These are phyloP conservation scores for Podargus strigoides DNA, from an alignment of 2,797 vertebrate genomes.

Conservation along the genomic window DNA sequence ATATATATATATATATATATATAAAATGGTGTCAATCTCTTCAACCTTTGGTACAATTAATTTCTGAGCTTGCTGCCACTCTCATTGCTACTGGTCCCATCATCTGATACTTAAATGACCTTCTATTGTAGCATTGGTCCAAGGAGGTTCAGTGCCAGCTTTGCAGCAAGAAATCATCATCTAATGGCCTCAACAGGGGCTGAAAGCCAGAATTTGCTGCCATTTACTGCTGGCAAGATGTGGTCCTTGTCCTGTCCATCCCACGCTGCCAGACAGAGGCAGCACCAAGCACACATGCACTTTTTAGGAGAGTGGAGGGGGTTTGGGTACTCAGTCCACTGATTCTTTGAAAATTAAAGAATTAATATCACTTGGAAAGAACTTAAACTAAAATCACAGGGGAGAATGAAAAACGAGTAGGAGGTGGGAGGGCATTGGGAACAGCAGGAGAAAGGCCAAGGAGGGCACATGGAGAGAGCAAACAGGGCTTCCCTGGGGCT, in stretches of 20 bases:
- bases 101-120: neutral
- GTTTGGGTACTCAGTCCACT: neutral
- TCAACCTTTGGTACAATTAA: neutral
- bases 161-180: conserved; percentile 14
- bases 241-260: neutral
- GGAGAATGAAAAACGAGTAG: neutral
- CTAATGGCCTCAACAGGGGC: neutral
- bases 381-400: neutral
- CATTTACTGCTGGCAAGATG: neutral
- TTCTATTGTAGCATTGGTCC: neutral
- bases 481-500: conserved; percentile 2
- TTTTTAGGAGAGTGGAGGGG: neutral
- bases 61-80: neutral
- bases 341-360: neutral
- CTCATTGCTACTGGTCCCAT: neutral
- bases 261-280: neutral
- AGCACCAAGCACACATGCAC: neutral
- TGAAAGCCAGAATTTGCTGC: neutral
- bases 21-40: neutral
- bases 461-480: neutral
- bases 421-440: neutral
- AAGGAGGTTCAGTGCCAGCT: neutral
- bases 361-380: neutral
- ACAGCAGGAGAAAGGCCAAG: neutral
- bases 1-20: neutral